These are phyloP conservation scores for Tenthredo mesomela DNA, from an alignment of 2,888 invertebrate genomes.

Conservation along the genomic window DNA sequence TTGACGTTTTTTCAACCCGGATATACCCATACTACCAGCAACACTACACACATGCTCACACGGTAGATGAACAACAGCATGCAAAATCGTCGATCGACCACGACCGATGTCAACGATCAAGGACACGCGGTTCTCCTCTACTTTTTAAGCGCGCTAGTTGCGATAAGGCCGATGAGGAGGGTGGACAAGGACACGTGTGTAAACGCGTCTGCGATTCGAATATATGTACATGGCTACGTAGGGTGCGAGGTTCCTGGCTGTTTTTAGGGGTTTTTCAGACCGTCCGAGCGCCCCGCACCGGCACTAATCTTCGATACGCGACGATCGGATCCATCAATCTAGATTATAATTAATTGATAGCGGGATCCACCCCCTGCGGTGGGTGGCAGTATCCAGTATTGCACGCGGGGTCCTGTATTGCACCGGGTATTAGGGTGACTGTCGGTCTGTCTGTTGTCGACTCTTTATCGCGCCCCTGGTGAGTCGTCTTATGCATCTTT, in stretches of 20 bases:
- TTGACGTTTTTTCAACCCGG: not conserved
- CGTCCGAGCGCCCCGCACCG: constrained; percentile 64
- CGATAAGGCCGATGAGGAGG: constrained; percentile 36
- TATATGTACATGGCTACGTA: not conserved
- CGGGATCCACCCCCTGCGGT: constrained; percentile 71
- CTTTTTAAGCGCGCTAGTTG: constrained; percentile 14
- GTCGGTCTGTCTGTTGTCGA: constrained; percentile 78
- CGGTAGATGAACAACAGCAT: not conserved
- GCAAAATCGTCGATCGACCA: constrained; percentile 24
- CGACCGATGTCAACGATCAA: constrained; percentile 38
- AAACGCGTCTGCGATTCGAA: constrained; percentile 14
- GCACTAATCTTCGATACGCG: constrained; percentile 75
- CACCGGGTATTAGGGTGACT: constrained; percentile 76
- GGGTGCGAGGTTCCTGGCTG: constrained; percentile 5
- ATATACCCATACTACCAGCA: not conserved
- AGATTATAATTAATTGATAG: constrained; percentile 78
- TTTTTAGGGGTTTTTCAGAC: constrained; percentile 48
- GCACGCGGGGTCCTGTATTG: constrained; percentile 69
- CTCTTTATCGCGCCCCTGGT: constrained; percentile 78
- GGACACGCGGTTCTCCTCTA: constrained; percentile 41
- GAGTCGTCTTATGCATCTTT: constrained; percentile 79
- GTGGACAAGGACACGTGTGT: constrained; percentile 42
- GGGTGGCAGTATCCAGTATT: constrained; percentile 66
- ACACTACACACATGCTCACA: not conserved
- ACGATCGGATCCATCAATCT: constrained; percentile 77